Evolutionary conservation across 2,113 vertebrate species (phyloP), one percentile per base, ranked within the genome.

Genomic region (Dicentrarchus labrax): DNA sequence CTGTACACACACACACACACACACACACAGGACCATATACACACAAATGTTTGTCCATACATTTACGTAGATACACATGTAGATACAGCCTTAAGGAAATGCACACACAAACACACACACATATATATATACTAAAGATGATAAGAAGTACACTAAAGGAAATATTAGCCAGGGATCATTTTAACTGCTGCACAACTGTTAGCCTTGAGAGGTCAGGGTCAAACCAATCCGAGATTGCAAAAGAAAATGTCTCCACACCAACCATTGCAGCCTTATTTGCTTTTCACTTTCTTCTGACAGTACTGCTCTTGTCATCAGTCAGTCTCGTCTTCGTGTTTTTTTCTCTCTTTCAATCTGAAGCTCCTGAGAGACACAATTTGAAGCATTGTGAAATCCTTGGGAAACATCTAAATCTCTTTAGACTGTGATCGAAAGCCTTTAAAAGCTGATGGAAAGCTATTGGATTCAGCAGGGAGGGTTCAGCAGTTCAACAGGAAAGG

Each of bases 381-480:
- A 89, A 45, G 72, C 68, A 86, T 84, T 84, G 82, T 83, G 85
- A 89, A 86, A 88, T 85, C 77, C 86, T 88, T 76, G 43, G 88
- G 86, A 90, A 84, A 85, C 84, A 84, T 89, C 86, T 84, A 84
- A 89, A 92, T 94, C 90, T 92, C 87, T 88, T 86, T 78, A 80
- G 78, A 72, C 88, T 85, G 60, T 57, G 86, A 86, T 88, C 61
- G 85, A 90, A 92, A 90, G 76, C 87, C 81, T 85, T 86, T 83
- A 82, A 92, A 90, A 87, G 89, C 89, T 90, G 81, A 84, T 78
- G 74, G 86, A 90, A 89, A 88, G 77, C 90, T 88, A 66, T 62
- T 73, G 79, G 87, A 91, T 90, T 90, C 79, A 78, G 74, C 38
- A 1, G 68, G 41, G 43, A 74, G 64, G 65, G 88, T 91, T 92